A percentile compares a stretch with the other conserved stretches of the same genome.
phyloP scores from a whole-genome alignment of 1,140 invertebrate species.

The Dysdera silvatica region DNA sequence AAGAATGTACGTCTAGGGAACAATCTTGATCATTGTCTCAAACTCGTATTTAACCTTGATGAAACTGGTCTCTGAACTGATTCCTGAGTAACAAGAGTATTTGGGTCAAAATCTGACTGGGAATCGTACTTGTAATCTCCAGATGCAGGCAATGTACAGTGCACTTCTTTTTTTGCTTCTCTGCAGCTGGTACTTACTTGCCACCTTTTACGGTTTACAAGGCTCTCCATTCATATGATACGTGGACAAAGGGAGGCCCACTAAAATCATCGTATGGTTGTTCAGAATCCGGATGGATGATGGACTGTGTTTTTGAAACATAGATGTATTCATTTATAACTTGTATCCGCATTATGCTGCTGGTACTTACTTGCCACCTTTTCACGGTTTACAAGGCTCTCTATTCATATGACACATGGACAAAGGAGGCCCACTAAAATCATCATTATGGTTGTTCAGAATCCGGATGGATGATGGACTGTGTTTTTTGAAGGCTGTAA shows the following conservation, averaged over 20 bases:
- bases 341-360: no score
- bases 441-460: background rate
- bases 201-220: constrained; percentile 9
- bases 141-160: background rate
- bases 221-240: background rate
- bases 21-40: background rate
- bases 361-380: constrained; percentile 9
- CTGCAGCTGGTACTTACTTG: constrained; percentile 5
- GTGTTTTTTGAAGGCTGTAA: constrained; percentile 3
- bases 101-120: background rate
- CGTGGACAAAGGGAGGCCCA: constrained; percentile 5
- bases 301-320: constrained; percentile 5
- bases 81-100: background rate
- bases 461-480: constrained; percentile 17
- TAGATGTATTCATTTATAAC: constrained; percentile 6
- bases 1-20: background rate
- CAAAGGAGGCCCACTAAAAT: background rate
- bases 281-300: constrained; percentile 9
- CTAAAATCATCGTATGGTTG: background rate
- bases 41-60: background rate
- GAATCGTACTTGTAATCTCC: background rate
- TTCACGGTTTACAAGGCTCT: background rate
- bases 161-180: background rate
- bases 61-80: background rate
- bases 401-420: background rate